Conservation (phyloP, 1,140 invertebrate species). For the Chymomyza costata region DNA sequence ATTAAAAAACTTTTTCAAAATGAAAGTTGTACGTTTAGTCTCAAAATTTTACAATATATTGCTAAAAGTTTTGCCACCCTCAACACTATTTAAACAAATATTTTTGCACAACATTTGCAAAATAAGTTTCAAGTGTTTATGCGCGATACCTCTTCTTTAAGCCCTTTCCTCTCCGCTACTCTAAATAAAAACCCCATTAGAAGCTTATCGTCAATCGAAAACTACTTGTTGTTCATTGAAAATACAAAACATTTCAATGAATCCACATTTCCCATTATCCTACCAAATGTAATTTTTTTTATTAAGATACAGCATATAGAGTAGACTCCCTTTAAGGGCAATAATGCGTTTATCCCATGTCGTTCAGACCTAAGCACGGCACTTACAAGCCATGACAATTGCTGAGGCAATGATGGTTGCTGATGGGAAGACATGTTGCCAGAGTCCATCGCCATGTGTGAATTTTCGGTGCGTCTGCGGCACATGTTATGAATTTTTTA, state of each 20-base stretch:
- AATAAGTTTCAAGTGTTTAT: conserved; percentile 34
- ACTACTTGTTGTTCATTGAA: conserved; percentile 34
- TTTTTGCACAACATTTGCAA: conserved; percentile 36
- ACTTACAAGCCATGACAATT: conserved; percentile 33
- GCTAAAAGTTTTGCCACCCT: conserved; percentile 34
- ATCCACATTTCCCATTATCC: no score
- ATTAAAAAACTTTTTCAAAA: conserved; percentile 73
- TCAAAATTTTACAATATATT: conserved; percentile 55
- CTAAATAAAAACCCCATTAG: no score
- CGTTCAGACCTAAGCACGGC: conserved; percentile 49
- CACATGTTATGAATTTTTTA: conserved; percentile 52
- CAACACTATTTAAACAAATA: conserved; percentile 51
- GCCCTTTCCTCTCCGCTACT: no score
- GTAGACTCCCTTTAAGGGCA: conserved; percentile 35
- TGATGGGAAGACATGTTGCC: conserved; percentile 21
- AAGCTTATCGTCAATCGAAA: no score
- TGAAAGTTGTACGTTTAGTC: conserved; percentile 62
- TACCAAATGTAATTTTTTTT: conserved; percentile 4
- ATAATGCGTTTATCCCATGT: conserved; percentile 50
- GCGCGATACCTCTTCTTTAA: background rate
- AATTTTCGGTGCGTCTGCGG: conserved; percentile 37
- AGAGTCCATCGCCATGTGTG: background rate
- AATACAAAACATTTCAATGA: conserved; percentile 43
- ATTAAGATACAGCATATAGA: conserved; percentile 15
- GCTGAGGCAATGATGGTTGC: conserved; percentile 28